Percentiles rank a stretch among this genome's conserved stretches.
These are phyloP conservation scores for Oligia strigilis DNA, from an alignment of 2,888 invertebrate genomes.

Conservation along the genomic window DNA sequence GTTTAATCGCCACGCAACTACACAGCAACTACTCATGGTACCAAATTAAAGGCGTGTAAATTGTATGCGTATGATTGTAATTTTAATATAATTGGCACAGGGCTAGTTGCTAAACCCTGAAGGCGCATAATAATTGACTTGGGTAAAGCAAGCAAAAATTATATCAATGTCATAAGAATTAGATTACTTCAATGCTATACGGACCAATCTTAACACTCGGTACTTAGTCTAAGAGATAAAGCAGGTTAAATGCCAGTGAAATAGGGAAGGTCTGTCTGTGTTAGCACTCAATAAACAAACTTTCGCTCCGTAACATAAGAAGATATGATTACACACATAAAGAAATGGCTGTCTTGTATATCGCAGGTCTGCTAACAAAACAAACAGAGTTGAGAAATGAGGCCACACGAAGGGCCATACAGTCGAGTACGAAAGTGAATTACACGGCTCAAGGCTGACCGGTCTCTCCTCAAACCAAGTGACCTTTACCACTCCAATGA, in stretches of 20 bases:
- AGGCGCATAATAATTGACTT: constrained; percentile 25
- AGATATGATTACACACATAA: constrained; percentile 63
- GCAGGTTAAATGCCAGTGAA: constrained; percentile 43
- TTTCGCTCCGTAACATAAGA: constrained; percentile 62
- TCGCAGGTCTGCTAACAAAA: constrained; percentile 78
- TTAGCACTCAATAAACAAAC: constrained; percentile 47
- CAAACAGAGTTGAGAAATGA: constrained; percentile 85
- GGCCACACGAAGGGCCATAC: constrained; percentile 87
- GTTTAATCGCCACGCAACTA: constrained; percentile 62
- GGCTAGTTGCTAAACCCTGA: constrained; percentile 24
- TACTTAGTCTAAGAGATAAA: constrained; percentile 10
- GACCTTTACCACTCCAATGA: constrained; percentile 87
- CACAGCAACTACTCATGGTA: constrained; percentile 46
- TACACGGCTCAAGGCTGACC: constrained; percentile 88
- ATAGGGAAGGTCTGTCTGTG: constrained; percentile 32
- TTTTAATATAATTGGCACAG: constrained; percentile 44
- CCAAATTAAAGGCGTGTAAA: constrained; percentile 62
- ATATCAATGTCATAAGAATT: constrained; percentile 21
- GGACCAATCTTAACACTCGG: not conserved
- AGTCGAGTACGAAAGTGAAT: constrained; percentile 87
- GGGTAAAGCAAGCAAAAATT: constrained; percentile 18
- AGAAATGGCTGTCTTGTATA: constrained; percentile 61
- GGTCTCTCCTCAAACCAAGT: constrained; percentile 88
- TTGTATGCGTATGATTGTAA: constrained; percentile 49
- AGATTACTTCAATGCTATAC: constrained; percentile 13